A percentile compares a stretch with the other conserved stretches of the same genome.
Evolutionary conservation across 2,888 invertebrate genomes (phyloP).

Genomic region (Dimorphilus gyrociliatus): DNA sequence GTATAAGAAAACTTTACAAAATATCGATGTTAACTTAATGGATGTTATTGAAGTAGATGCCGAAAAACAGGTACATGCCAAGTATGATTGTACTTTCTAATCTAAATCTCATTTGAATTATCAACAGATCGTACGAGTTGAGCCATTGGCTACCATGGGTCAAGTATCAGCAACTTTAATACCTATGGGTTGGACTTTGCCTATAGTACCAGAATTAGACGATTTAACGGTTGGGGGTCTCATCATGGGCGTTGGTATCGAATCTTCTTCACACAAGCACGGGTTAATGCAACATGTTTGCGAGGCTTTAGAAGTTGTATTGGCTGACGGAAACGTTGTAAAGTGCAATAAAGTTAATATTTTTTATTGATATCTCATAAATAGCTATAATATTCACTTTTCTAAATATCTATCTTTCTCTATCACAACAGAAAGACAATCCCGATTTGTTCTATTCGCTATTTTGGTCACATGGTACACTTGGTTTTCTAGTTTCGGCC

Average conservation of each 20-base stretch:
- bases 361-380: neutral
- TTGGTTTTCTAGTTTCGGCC: constrained; percentile 57
- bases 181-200: constrained; percentile 56
- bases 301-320: constrained; percentile 53
- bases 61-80: too few relatives aligned
- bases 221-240: constrained; percentile 66
- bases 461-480: constrained; percentile 70
- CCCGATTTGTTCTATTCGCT: constrained; percentile 57
- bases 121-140: constrained; percentile 50
- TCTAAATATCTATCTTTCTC: constrained; percentile 3
- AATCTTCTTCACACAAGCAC: constrained; percentile 57
- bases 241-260: constrained; percentile 65
- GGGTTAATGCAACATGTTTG: constrained; percentile 69
- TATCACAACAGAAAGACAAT: constrained; percentile 46
- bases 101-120: too few relatives aligned
- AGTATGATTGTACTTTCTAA: too few relatives aligned
- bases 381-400: neutral
- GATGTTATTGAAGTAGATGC: constrained; percentile 49
- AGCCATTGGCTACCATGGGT: constrained; percentile 67
- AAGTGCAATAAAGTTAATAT: constrained; percentile 49
- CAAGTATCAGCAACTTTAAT: constrained; percentile 56
- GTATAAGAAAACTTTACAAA: constrained; percentile 55
- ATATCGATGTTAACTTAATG: constrained; percentile 54
- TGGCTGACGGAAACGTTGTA: constrained; percentile 56
- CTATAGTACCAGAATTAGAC: constrained; percentile 63